A percentile compares a stretch with the other conserved stretches of the same genome.
Evolutionary conservation across 2,888 invertebrate genomes (phyloP).

Genomic region (Chymomyza amoena): DNA sequence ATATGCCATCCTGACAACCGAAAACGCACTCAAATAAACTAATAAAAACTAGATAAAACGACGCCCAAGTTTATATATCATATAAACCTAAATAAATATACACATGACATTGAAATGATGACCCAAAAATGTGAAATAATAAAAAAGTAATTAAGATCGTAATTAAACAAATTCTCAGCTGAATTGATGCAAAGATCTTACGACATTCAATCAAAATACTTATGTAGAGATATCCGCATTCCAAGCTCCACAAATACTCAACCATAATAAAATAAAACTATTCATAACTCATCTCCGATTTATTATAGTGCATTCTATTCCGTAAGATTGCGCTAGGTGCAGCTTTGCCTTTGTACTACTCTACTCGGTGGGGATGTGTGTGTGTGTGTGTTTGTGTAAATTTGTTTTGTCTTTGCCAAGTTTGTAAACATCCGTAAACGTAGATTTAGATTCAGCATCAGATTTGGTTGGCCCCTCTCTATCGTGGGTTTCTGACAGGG

Average conservation of each 20-base stretch:
- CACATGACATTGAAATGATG: neutral
- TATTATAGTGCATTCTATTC: neutral
- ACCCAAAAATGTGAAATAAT: neutral
- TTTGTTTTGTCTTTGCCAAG: slow-evolving; percentile 62
- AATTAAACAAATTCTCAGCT: neutral
- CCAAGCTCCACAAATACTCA: neutral
- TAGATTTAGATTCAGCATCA: slow-evolving; percentile 28
- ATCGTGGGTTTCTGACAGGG: neutral
- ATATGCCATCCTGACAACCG: too few species aligned
- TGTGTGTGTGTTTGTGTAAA: slow-evolving; percentile 7
- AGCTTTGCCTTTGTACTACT: neutral
- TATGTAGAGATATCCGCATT: neutral
- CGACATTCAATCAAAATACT: slow-evolving; percentile 1
- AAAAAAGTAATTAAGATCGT: neutral
- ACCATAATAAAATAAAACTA: neutral
- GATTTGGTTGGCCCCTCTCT: slow-evolving; percentile 24
- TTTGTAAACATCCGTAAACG: slow-evolving; percentile 67
- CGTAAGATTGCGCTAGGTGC: neutral
- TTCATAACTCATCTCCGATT: neutral
- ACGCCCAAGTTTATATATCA: neutral
- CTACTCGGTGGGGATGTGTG: neutral
- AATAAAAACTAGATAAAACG: neutral
- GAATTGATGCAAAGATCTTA: neutral
- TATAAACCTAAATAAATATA: neutral
- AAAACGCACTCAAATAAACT: neutral